Conservation (phyloP, 1,140 invertebrate genomes). For the Dryas iulia region DNA sequence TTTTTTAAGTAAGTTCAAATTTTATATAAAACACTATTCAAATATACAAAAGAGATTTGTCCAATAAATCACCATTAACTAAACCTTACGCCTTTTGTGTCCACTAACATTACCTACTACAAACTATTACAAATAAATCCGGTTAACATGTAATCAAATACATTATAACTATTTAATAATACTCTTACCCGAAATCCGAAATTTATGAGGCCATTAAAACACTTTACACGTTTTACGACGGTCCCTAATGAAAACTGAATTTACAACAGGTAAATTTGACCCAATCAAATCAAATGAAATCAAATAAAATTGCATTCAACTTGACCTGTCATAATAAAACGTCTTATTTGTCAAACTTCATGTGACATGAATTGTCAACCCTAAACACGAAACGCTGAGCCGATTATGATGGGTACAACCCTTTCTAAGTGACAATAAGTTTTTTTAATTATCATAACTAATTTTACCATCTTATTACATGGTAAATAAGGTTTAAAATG, state of each 20-base stretch:
- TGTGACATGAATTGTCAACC: constrained; percentile 44
- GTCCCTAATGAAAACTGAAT: constrained; percentile 30
- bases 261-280: constrained; percentile 28
- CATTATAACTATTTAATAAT: background rate
- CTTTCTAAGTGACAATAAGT: constrained; percentile 27
- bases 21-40: too few relatives aligned
- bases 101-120: too few relatives aligned
- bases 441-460: constrained; percentile 11
- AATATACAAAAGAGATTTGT: too few relatives aligned
- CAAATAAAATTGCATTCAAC: constrained; percentile 31
- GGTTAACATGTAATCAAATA: background rate
- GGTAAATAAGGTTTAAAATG: background rate
- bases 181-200: background rate
- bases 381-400: constrained; percentile 37
- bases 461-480: background rate
- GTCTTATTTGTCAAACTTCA: constrained; percentile 46
- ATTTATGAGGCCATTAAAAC: constrained; percentile 1
- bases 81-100: too few relatives aligned
- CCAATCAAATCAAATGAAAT: too few relatives aligned
- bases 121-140: too few relatives aligned
- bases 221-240: constrained; percentile 27
- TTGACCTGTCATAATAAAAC: constrained; percentile 44
- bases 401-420: constrained; percentile 48
- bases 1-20: too few relatives aligned
- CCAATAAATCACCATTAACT: too few relatives aligned